A percentile compares a stretch with the other conserved stretches of the same genome.
phyloP scores from a whole-genome alignment of 1,140 invertebrate genomes.

The Bombus cullumanus region DNA sequence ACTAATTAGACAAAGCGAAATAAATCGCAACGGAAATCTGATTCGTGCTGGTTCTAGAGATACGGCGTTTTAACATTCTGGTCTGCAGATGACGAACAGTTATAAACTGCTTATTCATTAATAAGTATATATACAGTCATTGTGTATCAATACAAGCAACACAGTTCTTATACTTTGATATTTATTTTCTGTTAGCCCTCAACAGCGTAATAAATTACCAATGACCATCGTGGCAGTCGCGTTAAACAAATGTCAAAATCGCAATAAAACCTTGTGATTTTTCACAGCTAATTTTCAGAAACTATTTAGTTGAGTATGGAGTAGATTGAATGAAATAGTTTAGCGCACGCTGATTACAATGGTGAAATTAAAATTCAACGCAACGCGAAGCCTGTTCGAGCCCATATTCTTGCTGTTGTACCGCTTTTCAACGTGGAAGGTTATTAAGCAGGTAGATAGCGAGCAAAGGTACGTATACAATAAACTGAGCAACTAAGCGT shows the following conservation, averaged over 20 bases:
- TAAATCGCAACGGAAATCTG: not conserved
- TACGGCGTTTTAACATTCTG: not conserved
- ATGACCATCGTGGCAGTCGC: too few relatives aligned
- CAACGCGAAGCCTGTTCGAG: not conserved
- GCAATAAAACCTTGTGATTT: not conserved
- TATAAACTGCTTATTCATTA: not conserved
- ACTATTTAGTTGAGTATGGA: too few relatives aligned
- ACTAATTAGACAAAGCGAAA: not conserved
- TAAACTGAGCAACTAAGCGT: constrained; percentile 33
- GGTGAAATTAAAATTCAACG: constrained; percentile 18
- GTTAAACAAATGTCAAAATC: not conserved
- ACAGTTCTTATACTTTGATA: not conserved
- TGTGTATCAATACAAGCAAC: not conserved
- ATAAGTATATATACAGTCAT: not conserved
- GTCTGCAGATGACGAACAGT: not conserved
- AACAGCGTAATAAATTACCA: not conserved
- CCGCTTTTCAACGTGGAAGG: constrained; percentile 24
- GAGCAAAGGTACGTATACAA: constrained; percentile 34
- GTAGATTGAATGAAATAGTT: too few relatives aligned
- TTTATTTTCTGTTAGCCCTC: not conserved
- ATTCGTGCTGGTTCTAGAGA: not conserved
- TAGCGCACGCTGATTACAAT: not conserved
- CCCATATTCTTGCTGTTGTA: not conserved
- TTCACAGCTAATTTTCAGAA: not conserved
- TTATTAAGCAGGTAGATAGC: constrained; percentile 30